A percentile compares a stretch with the other conserved stretches of the same genome.
Evolutionary conservation across 2,797 vertebrate genomes (phyloP).

Genomic region (Harpagifer antarcticus): DNA sequence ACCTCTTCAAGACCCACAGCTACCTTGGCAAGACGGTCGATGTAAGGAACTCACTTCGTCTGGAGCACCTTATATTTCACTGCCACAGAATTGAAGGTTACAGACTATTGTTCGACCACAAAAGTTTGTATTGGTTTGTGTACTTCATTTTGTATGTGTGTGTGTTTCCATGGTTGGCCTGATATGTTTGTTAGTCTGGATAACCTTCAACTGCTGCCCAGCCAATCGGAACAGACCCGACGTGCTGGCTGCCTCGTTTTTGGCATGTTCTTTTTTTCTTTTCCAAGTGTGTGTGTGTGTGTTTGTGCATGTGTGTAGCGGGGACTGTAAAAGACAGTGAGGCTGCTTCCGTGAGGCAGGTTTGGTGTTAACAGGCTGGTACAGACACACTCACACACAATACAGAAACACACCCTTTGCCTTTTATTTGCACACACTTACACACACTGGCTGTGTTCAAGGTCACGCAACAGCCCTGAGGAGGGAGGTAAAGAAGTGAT

Average conservation of each 20-base stretch:
- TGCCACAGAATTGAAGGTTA: conserved; percentile 64
- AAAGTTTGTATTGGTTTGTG: conserved; percentile 53
- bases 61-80: conserved; percentile 51
- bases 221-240: conserved; percentile 77
- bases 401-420: conserved; percentile 25
- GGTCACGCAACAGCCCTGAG: conserved; percentile 63
- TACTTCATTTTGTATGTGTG: conserved; percentile 18
- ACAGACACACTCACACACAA: conserved; percentile 31
- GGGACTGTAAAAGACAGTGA: conserved; percentile 26
- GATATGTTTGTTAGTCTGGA: conserved; percentile 75
- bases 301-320: conserved; percentile 14
- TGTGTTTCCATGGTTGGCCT: conserved; percentile 50
- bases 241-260: conserved; percentile 67
- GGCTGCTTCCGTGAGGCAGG: conserved; percentile 31
- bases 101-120: conserved; percentile 60
- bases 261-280: conserved; percentile 51
- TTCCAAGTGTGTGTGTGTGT: conserved; percentile 2
- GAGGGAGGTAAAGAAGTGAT: conserved; percentile 74
- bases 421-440: conserved; percentile 43
- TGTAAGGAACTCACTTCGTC: conserved; percentile 33
- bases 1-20: background rate
- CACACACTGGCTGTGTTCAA: conserved; percentile 63
- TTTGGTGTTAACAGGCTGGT: conserved; percentile 36
- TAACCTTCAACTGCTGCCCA: conserved; percentile 81
- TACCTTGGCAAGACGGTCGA: background rate